Evolutionary conservation across 2,113 vertebrate genomes (phyloP).

Genomic region (Aythya baeri): DNA sequence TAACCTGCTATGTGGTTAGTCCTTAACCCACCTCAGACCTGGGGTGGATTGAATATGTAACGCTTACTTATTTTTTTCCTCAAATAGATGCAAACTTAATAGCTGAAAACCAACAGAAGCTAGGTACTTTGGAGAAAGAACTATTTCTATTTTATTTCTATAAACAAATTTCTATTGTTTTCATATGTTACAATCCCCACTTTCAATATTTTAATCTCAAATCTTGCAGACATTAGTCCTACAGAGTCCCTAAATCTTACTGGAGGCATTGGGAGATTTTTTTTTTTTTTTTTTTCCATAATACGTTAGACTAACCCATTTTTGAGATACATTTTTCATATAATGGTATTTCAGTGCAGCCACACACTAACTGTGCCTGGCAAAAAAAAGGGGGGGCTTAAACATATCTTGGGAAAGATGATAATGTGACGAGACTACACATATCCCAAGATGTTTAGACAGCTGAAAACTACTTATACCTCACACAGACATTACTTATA

Average conservation of each 20-base stretch:
- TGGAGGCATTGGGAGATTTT: not conserved
- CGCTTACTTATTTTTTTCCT: not conserved
- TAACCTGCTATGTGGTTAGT: rapidly evolving
- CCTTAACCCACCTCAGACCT: not conserved
- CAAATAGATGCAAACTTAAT: not conserved
- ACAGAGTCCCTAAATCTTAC: not conserved
- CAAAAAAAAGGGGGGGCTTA: not conserved
- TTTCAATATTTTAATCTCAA: not conserved
- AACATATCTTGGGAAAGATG: not conserved
- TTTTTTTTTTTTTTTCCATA: not conserved
- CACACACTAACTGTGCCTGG: not conserved
- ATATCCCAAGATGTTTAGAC: not conserved
- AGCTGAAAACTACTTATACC: slow-evolving; percentile 7
- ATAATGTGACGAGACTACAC: not conserved
- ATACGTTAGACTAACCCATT: not conserved
- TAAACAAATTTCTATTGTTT: not conserved
- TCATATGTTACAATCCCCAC: not conserved
- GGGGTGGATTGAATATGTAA: not conserved
- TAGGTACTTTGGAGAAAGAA: not conserved
- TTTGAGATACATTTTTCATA: not conserved
- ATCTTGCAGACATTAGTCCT: not conserved
- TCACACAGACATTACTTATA: not conserved
- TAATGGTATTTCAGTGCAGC: not conserved
- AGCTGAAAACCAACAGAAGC: not conserved
- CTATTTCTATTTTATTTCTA: no score